Evolutionary conservation across 2,888 invertebrate species (phyloP).

Genomic region (Aporophyla nigra): DNA sequence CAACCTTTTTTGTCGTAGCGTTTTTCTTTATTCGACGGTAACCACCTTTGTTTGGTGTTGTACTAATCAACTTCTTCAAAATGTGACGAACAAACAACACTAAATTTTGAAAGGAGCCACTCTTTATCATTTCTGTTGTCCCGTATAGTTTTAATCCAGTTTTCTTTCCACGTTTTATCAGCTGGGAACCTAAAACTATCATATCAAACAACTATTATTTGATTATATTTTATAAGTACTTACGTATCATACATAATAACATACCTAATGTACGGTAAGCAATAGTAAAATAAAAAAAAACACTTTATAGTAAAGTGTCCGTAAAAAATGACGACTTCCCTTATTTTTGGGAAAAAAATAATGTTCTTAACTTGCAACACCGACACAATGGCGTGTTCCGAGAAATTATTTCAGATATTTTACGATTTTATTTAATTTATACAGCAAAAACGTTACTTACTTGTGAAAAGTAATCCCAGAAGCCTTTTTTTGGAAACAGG

Average conservation of each 20-base stretch:
- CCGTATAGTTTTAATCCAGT: conserved; percentile 9
- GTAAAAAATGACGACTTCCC: neutral
- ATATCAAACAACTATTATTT: neutral
- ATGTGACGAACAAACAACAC: conserved; percentile 9
- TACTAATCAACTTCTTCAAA: conserved; percentile 8
- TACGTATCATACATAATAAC: conserved; percentile 7
- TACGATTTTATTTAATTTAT: too few relatives aligned
- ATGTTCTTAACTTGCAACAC: conserved; percentile 13
- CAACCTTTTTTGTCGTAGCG: conserved; percentile 7
- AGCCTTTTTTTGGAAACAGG: too few relatives aligned
- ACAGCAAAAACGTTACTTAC: too few relatives aligned
- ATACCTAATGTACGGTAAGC: conserved; percentile 5
- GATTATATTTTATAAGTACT: neutral
- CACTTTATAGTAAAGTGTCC: neutral
- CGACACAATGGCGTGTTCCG: conserved; percentile 1
- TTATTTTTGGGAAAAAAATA: conserved; percentile 8
- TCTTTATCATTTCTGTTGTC: conserved; percentile 14
- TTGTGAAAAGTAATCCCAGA: too few relatives aligned
- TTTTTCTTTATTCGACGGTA: conserved; percentile 10
- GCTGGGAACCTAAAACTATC: conserved; percentile 9
- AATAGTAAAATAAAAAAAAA: neutral
- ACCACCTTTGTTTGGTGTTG: conserved; percentile 11
- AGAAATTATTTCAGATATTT: too few relatives aligned
- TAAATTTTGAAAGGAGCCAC: conserved; percentile 14
- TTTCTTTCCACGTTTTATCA: conserved; percentile 5